These are phyloP conservation scores for Caenorhabditis sp. DNA, from an alignment of 2,888 invertebrate genomes.

Conservation along the genomic window DNA sequence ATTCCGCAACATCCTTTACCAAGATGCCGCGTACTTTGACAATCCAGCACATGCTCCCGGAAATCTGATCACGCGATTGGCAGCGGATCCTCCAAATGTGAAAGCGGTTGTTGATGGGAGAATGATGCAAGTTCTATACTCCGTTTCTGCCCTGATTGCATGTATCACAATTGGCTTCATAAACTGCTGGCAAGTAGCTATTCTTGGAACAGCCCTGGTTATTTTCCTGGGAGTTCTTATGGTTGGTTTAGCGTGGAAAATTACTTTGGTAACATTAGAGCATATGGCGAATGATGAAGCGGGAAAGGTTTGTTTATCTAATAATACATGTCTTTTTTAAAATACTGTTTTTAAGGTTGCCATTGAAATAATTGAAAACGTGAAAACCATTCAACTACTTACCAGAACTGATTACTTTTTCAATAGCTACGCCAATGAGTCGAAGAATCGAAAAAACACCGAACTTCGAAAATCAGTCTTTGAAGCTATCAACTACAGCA, in stretches of 20 bases:
- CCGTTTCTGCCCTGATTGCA: conserved; percentile 82
- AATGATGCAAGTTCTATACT: conserved; percentile 83
- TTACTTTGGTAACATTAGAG: conserved; percentile 78
- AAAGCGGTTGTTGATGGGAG: conserved; percentile 84
- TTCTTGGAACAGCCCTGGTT: conserved; percentile 77
- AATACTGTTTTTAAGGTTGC: too few species aligned
- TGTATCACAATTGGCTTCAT: conserved; percentile 84
- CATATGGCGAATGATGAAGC: conserved; percentile 84
- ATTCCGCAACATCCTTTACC: conserved; percentile 82
- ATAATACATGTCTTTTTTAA: conserved; percentile 25
- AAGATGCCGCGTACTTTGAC: conserved; percentile 84
- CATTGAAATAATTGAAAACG: conserved; percentile 84
- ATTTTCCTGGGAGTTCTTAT: conserved; percentile 83
- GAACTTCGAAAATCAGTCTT: conserved; percentile 57
- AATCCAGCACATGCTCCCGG: conserved; percentile 83
- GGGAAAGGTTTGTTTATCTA: conserved; percentile 83
- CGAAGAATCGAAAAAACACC: conserved; percentile 57
- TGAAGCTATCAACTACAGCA: conserved; percentile 69
- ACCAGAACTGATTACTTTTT: conserved; percentile 83
- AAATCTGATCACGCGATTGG: conserved; percentile 83
- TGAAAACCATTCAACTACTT: conserved; percentile 84
- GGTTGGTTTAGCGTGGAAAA: conserved; percentile 84
- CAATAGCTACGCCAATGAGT: conserved; percentile 75
- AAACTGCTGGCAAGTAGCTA: conserved; percentile 84
- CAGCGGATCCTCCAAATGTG: conserved; percentile 84